phyloP scores from a whole-genome alignment of 1,140 invertebrate species.

The Acromyrmex charruanus region DNA sequence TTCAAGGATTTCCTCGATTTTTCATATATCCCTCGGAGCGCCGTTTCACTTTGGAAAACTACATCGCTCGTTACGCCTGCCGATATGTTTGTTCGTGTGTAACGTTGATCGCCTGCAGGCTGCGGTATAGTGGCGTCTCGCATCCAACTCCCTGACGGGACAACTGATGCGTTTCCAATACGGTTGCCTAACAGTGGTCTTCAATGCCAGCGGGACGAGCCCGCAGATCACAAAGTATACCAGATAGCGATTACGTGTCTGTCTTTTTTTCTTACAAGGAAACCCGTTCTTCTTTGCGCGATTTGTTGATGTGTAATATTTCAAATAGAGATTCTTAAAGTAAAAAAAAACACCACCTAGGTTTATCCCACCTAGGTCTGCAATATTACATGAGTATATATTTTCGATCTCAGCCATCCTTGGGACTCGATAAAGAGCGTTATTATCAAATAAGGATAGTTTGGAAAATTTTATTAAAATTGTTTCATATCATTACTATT shows the following conservation, averaged over 20 bases:
- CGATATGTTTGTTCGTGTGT: slow-evolving; percentile 66
- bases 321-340: not conserved
- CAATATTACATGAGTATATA: not conserved
- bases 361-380: not conserved
- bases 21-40: slow-evolving; percentile 4
- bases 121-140: slow-evolving; percentile 37
- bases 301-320: not conserved
- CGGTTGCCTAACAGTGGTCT: slow-evolving; percentile 62
- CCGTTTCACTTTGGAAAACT: slow-evolving; percentile 54
- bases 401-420: too few species aligned
- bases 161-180: slow-evolving; percentile 79
- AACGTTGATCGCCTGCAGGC: slow-evolving; percentile 59
- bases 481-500: too few species aligned
- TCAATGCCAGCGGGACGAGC: slow-evolving; percentile 35
- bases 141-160: slow-evolving; percentile 60
- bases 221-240: slow-evolving; percentile 29
- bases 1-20: slow-evolving; percentile 57
- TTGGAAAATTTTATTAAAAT: too few species aligned
- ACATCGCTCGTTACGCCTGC: slow-evolving; percentile 61
- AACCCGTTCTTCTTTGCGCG: not conserved
- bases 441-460: too few species aligned
- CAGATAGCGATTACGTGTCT: slow-evolving; percentile 47
- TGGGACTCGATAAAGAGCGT: too few species aligned
- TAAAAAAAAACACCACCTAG: too few species aligned
- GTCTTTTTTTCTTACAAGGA: slow-evolving; percentile 13